Evolutionary conservation across 2,797 vertebrate species (phyloP).

Genomic region (Cuculus canorus): DNA sequence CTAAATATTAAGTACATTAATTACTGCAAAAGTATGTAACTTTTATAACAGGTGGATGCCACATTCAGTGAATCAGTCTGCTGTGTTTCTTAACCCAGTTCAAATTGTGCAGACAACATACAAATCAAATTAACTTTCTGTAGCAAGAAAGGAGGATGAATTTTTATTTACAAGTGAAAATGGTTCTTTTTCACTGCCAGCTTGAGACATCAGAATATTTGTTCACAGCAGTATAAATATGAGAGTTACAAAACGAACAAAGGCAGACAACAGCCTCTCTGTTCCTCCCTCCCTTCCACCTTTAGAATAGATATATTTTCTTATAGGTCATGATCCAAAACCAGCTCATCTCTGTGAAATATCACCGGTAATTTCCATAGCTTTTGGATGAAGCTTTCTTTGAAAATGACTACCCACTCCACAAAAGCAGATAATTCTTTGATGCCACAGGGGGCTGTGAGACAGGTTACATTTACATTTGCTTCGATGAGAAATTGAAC

Average conservation of each 20-base stretch:
- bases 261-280: neutral
- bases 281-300: neutral
- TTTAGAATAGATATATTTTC: neutral
- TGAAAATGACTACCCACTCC: neutral
- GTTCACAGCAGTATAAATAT: neutral
- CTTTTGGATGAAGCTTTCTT: neutral
- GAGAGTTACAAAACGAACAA: neutral
- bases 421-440: neutral
- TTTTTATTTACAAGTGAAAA: neutral
- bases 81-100: neutral
- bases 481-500: neutral
- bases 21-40: neutral
- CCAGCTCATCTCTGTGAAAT: neutral
- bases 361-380: neutral
- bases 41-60: neutral
- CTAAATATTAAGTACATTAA: neutral
- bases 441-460: neutral
- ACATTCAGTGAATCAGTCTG: neutral
- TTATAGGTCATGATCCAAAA: neutral
- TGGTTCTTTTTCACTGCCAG: neutral
- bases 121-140: conserved; percentile 3
- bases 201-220: neutral
- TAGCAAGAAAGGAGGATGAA: neutral
- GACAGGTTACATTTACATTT: neutral
- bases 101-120: neutral